These are phyloP conservation scores for Ditula angustiorana DNA, from an alignment of 2,888 invertebrate species.

Conservation along the genomic window DNA sequence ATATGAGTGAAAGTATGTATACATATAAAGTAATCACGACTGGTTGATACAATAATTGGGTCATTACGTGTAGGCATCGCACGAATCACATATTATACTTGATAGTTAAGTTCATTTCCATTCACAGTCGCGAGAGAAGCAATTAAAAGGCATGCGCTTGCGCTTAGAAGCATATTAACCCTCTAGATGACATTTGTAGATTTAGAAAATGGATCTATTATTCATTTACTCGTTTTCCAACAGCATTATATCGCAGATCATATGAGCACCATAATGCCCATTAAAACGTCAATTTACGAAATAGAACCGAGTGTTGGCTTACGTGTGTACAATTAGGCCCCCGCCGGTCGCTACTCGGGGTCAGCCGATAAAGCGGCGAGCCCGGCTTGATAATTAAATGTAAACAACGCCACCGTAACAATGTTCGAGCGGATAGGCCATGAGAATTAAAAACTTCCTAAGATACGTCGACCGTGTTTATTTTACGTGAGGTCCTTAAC, in stretches of 20 bases:
- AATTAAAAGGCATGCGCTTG: no score
- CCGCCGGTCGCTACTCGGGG: conserved; percentile 53
- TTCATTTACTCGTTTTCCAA: not conserved
- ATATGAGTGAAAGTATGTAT: no score
- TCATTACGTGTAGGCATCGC: no score
- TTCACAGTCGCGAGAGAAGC: no score
- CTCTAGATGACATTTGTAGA: not conserved
- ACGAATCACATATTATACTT: no score
- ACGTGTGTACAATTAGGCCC: conserved; percentile 64
- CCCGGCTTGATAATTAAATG: conserved; percentile 68
- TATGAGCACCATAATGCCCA: conserved; percentile 38
- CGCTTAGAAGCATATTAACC: no score
- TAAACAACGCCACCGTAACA: conserved; percentile 55
- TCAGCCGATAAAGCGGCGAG: conserved; percentile 63
- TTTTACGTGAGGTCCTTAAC: conserved; percentile 1
- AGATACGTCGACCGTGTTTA: conserved; percentile 3
- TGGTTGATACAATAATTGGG: no score
- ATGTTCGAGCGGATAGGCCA: conserved; percentile 34
- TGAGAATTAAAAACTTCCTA: conserved; percentile 24
- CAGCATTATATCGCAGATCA: not conserved
- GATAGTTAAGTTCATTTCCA: no score
- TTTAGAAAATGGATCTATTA: not conserved
- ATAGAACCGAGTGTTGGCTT: conserved; percentile 53
- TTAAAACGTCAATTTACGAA: conserved; percentile 51
- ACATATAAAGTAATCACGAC: no score